Base-by-base conservation (phyloP, 2,888 invertebrate genomes). In the Acleris cristana region DNA sequence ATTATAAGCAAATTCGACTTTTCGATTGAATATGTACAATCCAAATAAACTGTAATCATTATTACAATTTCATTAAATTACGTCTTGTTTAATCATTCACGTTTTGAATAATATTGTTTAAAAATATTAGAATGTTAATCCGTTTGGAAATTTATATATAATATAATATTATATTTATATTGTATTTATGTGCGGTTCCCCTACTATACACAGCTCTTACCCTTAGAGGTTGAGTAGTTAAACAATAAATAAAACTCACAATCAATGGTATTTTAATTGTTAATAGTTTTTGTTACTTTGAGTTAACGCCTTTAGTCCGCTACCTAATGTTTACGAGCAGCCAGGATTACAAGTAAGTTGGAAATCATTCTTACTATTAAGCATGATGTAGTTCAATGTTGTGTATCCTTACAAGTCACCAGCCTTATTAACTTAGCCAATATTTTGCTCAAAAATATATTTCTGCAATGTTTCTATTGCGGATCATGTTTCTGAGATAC, bases 11-110 rank as follows among this genome's bases (percentile, higher is more conserved):
- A 87, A 84, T 87, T 88, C 78, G 87, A 89, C 83, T 87, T 89
- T 89, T 87, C 81, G 85, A 87, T 85, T 87, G 82, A 85, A 81
- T 85, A 82, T 92, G 89, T 90, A 92, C 90, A 90, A 89, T 88
- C 88, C 84, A 82, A 84, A 89, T 90, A 91, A 91, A 90, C 89
- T 90, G 89, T 91, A 89, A 87, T 40, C 3, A 40, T 4, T 79
- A 81, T 86, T 85, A 79, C 75, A 72, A 83, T 82, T 84, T 83
- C 79, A 82, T 84, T 71, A 65, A 58, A 64, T 71, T 84, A 72
- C 74, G 78, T 78, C 80, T 74, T 75, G 79, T 78, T 76, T 75
- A 64, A 64, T 68, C 62, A 34, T 70, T 80, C 77, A 74, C 71
- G 76, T 77, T 75, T 73, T 72, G 63, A 34, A 34, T 34, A 62